Base-by-base conservation (phyloP, 2,797 vertebrate genomes). In the Ambastaia sidthimunki region DNA sequence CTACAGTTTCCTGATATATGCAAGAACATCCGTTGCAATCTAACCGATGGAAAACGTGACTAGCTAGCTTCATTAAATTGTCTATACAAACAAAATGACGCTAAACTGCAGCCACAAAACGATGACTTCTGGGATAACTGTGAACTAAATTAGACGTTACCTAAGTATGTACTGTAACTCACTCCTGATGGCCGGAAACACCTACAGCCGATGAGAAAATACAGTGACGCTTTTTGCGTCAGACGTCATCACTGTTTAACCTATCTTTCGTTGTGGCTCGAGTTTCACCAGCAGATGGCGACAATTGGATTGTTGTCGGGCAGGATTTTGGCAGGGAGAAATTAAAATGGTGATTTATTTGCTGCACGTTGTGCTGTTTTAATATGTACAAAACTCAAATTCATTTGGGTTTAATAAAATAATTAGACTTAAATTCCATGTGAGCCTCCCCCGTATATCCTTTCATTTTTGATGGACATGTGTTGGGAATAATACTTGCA, bases 211-310 rank as follows among this genome's bases (percentile, higher is more conserved):
- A 55, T 1, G 19, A 62, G 47, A 25, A 44, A 44, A 79, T 1
- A 19, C 68, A 31, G 77, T 13, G 69, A 79, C 77, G 77, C 16
- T 41, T 15, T 50, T 41, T 79, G 60, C 77, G 77, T 79, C 77
- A 72, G 59, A 72, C 77, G 69, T 79, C 59, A 72, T 18, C 3
- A 28, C 25, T 10, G 7, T 62, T 28, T n/a, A 70, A 71, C 37
- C 57, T 16, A 15, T 16, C 47, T 47, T 25, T 44, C n/a, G 15
- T 15, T 71, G 23, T 9, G 21, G 13, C 60, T 71, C 1, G n/a
- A n/a, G 47, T 3, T 3, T 15, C 3, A 71, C 68, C 76, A 1
- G 3, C 15, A 72, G 77, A 72, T 72, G 77, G 59, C 1, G 48
- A 79, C 69, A 72, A 65, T 54, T 65, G 41, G 28, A 28, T 28